A percentile compares a stretch with the other conserved stretches of the same genome.
Conservation (phyloP, 2,888 invertebrate species). For the Phengaris arion region DNA sequence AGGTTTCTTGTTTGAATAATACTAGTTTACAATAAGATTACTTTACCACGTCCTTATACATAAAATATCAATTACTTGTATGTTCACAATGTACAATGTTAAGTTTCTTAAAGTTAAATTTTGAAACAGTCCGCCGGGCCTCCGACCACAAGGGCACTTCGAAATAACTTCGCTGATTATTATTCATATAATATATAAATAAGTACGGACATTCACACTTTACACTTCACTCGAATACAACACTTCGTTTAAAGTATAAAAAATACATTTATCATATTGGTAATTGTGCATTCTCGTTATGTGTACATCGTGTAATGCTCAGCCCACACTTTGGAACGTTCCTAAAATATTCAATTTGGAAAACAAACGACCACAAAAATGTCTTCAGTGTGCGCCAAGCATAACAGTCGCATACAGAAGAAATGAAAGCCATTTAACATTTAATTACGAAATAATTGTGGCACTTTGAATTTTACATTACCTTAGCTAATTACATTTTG, state of each 20-base stretch:
- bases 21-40: constrained; percentile 79
- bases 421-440: constrained; percentile 29
- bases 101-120: constrained; percentile 69
- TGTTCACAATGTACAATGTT: constrained; percentile 79
- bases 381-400: constrained; percentile 26
- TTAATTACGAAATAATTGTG: constrained; percentile 34
- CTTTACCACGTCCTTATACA: constrained; percentile 65
- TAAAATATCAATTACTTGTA: constrained; percentile 73
- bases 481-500: constrained; percentile 25
- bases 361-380: constrained; percentile 25
- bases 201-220: constrained; percentile 42
- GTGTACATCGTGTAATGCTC: constrained; percentile 31
- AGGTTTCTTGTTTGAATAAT: constrained; percentile 79
- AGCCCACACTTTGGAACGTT: constrained; percentile 15
- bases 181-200: constrained; percentile 45
- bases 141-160: constrained; percentile 75
- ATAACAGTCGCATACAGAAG: constrained; percentile 23
- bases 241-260: constrained; percentile 38
- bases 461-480: constrained; percentile 38
- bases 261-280: constrained; percentile 38
- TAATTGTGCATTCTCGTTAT: constrained; percentile 38
- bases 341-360: constrained; percentile 23
- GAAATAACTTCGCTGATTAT: constrained; percentile 62
- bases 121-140: constrained; percentile 72
- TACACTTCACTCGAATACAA: constrained; percentile 48